Conservation (phyloP, 2,888 invertebrate species). For the Eudemis profundana region DNA sequence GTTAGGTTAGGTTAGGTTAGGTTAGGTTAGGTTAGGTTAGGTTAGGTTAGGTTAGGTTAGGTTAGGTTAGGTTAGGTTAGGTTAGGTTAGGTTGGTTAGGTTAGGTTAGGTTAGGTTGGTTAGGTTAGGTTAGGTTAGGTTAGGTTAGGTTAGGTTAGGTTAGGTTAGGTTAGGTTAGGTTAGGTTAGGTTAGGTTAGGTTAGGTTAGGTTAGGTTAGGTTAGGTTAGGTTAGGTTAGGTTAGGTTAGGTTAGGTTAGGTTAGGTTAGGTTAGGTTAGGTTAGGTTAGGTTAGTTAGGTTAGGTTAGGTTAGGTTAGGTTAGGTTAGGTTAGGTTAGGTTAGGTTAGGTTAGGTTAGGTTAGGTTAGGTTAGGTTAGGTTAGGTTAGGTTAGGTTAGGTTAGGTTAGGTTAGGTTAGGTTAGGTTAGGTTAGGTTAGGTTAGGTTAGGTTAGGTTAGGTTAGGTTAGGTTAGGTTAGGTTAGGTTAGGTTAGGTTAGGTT, state of each 20-base stretch:
- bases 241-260: slow-evolving; percentile 4
- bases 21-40: slow-evolving; percentile 4
- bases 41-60: slow-evolving; percentile 5
- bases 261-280: slow-evolving; percentile 4
- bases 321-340: slow-evolving; percentile 4
- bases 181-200: slow-evolving; percentile 7
- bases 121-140: slow-evolving; percentile 7
- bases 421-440: slow-evolving; percentile 7
- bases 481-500: slow-evolving; percentile 5
- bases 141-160: slow-evolving; percentile 7
- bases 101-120: slow-evolving; percentile 7
- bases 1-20: slow-evolving; percentile 4
- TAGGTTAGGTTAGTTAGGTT: slow-evolving; percentile 4
- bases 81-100: slow-evolving; percentile 7
- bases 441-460: slow-evolving; percentile 7
- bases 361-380: slow-evolving; percentile 3
- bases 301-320: slow-evolving; percentile 4
- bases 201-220: slow-evolving; percentile 7
- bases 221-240: slow-evolving; percentile 4
- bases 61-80: slow-evolving; percentile 7
- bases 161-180: slow-evolving; percentile 6
- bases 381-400: slow-evolving; percentile 4
- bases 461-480: slow-evolving; percentile 7
- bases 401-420: slow-evolving; percentile 4
- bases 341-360: slow-evolving; percentile 4